phyloP scores from a whole-genome alignment of 2,113 vertebrate genomes.

The Acanthisitta chloris region DNA sequence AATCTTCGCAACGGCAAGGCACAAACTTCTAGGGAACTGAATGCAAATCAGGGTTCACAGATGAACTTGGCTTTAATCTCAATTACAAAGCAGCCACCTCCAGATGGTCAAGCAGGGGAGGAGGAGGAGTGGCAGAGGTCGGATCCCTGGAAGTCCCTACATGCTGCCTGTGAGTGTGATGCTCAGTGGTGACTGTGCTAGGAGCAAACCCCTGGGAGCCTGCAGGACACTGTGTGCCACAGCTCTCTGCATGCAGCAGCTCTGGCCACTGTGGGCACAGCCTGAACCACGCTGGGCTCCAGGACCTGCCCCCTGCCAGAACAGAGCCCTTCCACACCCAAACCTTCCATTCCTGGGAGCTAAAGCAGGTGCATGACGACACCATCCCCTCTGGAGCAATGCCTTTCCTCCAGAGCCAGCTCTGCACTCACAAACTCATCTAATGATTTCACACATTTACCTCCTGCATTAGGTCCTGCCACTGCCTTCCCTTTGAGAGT shows the following conservation, averaged over 20 bases:
- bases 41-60: background rate
- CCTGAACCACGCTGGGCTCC: rapidly evolving
- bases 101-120: background rate
- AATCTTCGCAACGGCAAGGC: background rate
- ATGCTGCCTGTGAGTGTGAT: rapidly evolving
- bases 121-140: background rate
- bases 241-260: background rate
- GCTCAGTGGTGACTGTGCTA: rapidly evolving
- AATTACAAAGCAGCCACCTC: background rate
- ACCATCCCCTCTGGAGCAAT: rapidly evolving
- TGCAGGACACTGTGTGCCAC: rapidly evolving
- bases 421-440: background rate
- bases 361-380: background rate
- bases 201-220: background rate
- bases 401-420: background rate
- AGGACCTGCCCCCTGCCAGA: background rate
- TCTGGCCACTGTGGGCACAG: background rate
- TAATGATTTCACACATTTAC: rapidly evolving
- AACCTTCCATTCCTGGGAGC: background rate
- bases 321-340: background rate
- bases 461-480: background rate
- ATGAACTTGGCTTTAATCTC: background rate
- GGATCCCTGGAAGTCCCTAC: rapidly evolving
- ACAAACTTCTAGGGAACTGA: background rate
- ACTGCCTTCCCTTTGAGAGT: rapidly evolving